Conservation (phyloP, 2,888 invertebrate species). For the Oasisia sp. region DNA sequence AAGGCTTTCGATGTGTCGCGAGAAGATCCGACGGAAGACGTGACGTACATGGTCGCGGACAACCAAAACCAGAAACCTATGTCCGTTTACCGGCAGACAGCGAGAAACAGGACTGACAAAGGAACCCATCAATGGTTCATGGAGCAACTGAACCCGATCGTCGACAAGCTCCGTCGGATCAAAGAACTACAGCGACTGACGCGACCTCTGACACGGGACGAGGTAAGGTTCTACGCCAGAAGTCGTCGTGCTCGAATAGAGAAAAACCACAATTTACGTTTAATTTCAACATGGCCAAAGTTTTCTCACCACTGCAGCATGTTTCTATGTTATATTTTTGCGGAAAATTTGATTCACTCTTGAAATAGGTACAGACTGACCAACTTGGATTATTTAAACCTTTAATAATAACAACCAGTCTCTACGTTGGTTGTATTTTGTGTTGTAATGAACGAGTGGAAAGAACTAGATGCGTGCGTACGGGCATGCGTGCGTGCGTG, state of each 20-base stretch:
- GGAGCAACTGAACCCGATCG: not conserved
- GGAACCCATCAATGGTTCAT: not conserved
- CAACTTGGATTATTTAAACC: not conserved
- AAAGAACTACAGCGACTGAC: not conserved
- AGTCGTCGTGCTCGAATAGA: not conserved
- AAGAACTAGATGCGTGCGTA: no score
- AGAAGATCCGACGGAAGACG: constrained; percentile 35
- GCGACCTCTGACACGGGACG: not conserved
- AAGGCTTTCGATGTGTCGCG: constrained; percentile 45
- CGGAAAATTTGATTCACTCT: no score
- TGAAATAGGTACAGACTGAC: not conserved
- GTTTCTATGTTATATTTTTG: not conserved
- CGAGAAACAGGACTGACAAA: not conserved
- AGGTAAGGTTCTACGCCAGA: not conserved
- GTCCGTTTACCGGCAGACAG: not conserved
- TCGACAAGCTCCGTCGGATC: not conserved
- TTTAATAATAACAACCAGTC: no score
- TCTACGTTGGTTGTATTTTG: not conserved
- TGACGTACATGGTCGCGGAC: not conserved
- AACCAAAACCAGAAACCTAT: not conserved
- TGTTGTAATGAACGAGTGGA: no score
- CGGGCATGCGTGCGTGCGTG: no score
- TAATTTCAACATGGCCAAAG: not conserved
- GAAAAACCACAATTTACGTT: not conserved
- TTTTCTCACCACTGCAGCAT: not conserved